These are phyloP conservation scores for Noctua comes DNA, from an alignment of 2,888 invertebrate species.

Conservation along the genomic window DNA sequence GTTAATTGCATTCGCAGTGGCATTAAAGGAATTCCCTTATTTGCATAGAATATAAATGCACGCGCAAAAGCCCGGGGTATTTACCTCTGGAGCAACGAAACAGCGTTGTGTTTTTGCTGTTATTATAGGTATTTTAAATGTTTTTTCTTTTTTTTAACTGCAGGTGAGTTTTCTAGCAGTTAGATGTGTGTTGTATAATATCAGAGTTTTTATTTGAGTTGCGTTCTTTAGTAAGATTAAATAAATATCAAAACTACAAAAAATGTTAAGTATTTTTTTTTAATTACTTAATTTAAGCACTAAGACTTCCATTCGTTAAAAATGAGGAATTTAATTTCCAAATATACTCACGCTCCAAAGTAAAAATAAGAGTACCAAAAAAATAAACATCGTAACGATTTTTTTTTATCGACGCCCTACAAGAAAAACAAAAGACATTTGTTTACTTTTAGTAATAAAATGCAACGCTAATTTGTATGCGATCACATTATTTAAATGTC, in stretches of 20 bases:
- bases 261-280: background rate
- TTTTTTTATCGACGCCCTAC: slow-evolving; percentile 19
- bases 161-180: background rate
- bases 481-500: slow-evolving; percentile 70
- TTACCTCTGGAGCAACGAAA: slow-evolving; percentile 22
- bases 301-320: background rate
- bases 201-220: background rate
- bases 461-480: slow-evolving; percentile 65
- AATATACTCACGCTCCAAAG: too few relatives aligned
- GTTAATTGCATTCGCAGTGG: slow-evolving; percentile 58
- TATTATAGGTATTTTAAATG: slow-evolving; percentile 14
- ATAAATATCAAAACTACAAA: background rate
- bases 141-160: background rate
- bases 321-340: background rate
- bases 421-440: slow-evolving; percentile 40
- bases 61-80: slow-evolving; percentile 27
- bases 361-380: too few relatives aligned
- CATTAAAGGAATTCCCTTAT: slow-evolving; percentile 59
- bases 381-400: background rate
- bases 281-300: background rate
- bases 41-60: slow-evolving; percentile 62
- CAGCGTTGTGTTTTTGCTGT: background rate
- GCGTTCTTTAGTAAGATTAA: background rate
- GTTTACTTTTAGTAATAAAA: slow-evolving; percentile 58
- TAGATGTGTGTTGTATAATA: background rate